These are phyloP conservation scores for Pyxicephalus adspersus DNA, from an alignment of 2,113 vertebrate genomes.

Conservation along the genomic window DNA sequence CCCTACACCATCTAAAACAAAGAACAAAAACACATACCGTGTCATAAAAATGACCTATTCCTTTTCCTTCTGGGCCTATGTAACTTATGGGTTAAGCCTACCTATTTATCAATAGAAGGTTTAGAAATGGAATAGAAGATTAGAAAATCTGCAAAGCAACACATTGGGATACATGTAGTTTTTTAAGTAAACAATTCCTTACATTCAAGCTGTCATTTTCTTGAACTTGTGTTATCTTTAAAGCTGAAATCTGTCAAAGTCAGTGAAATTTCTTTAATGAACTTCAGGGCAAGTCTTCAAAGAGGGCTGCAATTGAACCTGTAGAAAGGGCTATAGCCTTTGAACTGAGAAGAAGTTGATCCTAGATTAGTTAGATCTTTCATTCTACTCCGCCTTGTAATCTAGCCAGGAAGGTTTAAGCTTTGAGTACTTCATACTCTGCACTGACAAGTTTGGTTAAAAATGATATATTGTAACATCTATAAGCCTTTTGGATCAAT, in stretches of 20 bases:
- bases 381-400: slow-evolving; percentile 46
- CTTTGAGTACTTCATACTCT: slow-evolving; percentile 55
- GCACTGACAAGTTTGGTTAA: slow-evolving; percentile 57
- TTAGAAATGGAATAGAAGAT: too few relatives aligned
- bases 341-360: slow-evolving; percentile 75
- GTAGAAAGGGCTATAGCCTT: slow-evolving; percentile 68
- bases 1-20: too few relatives aligned
- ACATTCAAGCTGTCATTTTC: slow-evolving; percentile 62
- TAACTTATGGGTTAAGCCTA: background rate
- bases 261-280: slow-evolving; percentile 84
- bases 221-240: slow-evolving; percentile 72
- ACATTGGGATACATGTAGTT: background rate
- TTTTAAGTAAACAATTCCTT: slow-evolving; percentile 22
- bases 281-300: slow-evolving; percentile 82
- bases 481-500: slow-evolving; percentile 33
- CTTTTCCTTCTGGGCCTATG: background rate
- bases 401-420: slow-evolving; percentile 43
- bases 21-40: too few relatives aligned
- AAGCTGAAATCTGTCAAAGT: slow-evolving; percentile 75
- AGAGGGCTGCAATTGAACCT: slow-evolving; percentile 74
- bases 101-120: background rate
- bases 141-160: background rate
- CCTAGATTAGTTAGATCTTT: slow-evolving; percentile 72
- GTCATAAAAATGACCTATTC: too few relatives aligned
- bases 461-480: slow-evolving; percentile 52